Evolutionary conservation across 2,888 invertebrate species (phyloP).

Genomic region (Cactoblastis cactorum): DNA sequence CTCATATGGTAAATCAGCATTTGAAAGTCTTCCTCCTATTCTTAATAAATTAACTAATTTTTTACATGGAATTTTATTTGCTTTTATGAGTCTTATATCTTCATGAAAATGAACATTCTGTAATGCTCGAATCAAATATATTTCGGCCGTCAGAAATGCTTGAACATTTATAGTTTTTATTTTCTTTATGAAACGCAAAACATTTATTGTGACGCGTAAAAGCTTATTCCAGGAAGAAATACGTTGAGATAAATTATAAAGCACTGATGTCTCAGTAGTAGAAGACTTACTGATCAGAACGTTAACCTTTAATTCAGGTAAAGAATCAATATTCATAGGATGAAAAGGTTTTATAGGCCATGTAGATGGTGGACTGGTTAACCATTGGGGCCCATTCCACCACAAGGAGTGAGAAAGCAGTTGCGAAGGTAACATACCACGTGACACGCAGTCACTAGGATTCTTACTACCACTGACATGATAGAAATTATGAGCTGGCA

Average conservation of each 20-base stretch:
- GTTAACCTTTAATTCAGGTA: too few relatives aligned
- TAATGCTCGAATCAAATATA: not conserved
- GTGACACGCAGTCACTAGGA: constrained; percentile 20
- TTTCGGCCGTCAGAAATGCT: not conserved
- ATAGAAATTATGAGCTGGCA: constrained; percentile 14
- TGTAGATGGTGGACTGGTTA: not conserved
- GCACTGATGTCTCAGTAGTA: not conserved
- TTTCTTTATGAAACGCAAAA: not conserved
- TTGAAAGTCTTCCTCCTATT: not conserved
- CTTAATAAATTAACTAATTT: not conserved
- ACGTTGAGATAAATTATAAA: not conserved
- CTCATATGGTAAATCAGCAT: not conserved
- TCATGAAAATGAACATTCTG: not conserved
- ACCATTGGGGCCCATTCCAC: constrained; percentile 18
- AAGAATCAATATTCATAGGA: not conserved
- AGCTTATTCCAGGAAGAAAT: not conserved
- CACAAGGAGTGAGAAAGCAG: constrained; percentile 13
- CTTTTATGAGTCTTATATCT: too few relatives aligned
- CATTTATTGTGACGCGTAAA: not conserved
- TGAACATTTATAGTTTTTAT: not conserved
- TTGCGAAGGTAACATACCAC: constrained; percentile 18
- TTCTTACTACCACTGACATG: constrained; percentile 18
- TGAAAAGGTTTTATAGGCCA: constrained; percentile 9
- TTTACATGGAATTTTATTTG: too few relatives aligned
- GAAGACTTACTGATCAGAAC: not conserved